A percentile compares a stretch with the other conserved stretches of the same genome.
phyloP scores from a whole-genome alignment of 2,888 invertebrate genomes.

The Dynastes tityus region DNA sequence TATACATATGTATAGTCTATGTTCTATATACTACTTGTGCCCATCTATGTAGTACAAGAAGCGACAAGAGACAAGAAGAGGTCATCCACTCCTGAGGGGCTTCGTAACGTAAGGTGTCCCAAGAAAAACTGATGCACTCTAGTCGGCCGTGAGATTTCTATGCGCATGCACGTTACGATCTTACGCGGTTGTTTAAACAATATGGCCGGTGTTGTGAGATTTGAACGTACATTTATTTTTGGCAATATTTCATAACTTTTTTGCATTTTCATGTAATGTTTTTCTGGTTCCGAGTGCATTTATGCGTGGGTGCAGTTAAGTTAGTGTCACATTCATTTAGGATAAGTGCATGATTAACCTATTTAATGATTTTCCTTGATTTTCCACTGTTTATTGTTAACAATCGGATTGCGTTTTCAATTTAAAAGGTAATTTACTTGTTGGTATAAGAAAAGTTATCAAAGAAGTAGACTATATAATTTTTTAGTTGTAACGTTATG shows the following conservation, averaged over 20 bases:
- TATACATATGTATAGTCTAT: neutral
- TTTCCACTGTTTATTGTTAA: neutral
- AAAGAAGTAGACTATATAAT: no score
- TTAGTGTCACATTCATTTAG: slow-evolving; percentile 34
- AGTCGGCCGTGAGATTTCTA: slow-evolving; percentile 56
- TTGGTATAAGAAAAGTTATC: no score
- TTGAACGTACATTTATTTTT: slow-evolving; percentile 14
- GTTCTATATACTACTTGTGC: slow-evolving; percentile 8
- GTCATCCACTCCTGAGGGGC: slow-evolving; percentile 56
- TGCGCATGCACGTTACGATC: slow-evolving; percentile 47
- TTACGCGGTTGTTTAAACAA: slow-evolving; percentile 49
- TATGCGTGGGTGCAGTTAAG: slow-evolving; percentile 3
- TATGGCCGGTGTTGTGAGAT: slow-evolving; percentile 46
- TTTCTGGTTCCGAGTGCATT: neutral
- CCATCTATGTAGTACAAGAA: slow-evolving; percentile 11
- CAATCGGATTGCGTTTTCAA: no score
- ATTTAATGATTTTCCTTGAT: neutral
- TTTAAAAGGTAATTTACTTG: no score
- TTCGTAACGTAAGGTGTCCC: slow-evolving; percentile 56
- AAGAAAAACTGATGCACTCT: slow-evolving; percentile 54
- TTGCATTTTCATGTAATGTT: neutral
- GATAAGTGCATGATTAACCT: slow-evolving; percentile 23
- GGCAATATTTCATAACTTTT: neutral
- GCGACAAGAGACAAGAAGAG: slow-evolving; percentile 54
- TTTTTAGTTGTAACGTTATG: no score